Evolutionary conservation across 2,888 invertebrate species (phyloP), one percentile per base, ranked within the genome.

Genomic region (Matsumyia berberina): DNA sequence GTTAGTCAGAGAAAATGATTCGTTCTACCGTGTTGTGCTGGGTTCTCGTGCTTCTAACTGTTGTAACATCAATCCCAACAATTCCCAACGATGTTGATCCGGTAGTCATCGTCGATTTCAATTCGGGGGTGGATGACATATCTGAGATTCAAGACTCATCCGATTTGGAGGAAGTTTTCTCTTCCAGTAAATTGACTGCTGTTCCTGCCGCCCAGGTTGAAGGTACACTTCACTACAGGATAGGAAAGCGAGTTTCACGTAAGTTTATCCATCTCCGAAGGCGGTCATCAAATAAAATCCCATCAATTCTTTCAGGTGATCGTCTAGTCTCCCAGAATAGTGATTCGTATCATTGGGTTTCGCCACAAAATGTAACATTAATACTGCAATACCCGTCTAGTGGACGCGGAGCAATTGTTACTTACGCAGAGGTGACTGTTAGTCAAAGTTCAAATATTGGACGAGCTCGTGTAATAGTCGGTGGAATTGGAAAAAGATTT

Each of bases 401-500:
- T 46, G 74, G 74, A 11, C 31, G 12, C 9, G 88, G 87, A 4
- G 86, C 86, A 5, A 11, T 74, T 5, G 64, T 89, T 11, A 87
- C 79, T 5, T 87, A 67, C 73, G 69, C 87, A 3, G 62, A 87
- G 51, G 58, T 88, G 17, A 11, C 66, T 5, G 87, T 88, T 2
- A 60, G 85, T 11, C 88, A 88, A 51, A 87, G 83, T 57, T 86
- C 86, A 33, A 72, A 70, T 24, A 1, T 67, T 1, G 88, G 88
- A 6, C 24, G 60, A 24, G 88, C 86, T 6, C 86, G 86, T 74
- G 83, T 88, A 0, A 11, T 76, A 5, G 11, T 74, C 1, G 88
- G 89, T 17, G 89, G 88, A 11, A 86, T 88, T 64, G 88, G 88
- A 12, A 51, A 86, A 8, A 70, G 86, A 7, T 24, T 6, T 4